A percentile compares a stretch with the other conserved stretches of the same genome.
Conservation (phyloP, 2,113 vertebrate species). For the Poeciliopsis occidentalis region DNA sequence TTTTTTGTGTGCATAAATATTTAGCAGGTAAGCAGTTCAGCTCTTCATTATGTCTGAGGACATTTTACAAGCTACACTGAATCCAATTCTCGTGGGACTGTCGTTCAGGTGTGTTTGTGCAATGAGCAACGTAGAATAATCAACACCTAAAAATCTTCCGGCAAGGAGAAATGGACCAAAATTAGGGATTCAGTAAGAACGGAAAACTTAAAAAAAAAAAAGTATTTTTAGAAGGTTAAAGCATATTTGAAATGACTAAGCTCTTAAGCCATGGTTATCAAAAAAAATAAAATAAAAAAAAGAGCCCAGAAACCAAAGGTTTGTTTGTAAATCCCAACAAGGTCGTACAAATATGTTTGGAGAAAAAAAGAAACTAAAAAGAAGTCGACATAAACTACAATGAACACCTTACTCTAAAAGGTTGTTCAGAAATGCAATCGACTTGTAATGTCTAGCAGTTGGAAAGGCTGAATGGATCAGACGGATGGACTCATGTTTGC, state of each 20-base stretch:
- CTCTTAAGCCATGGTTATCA: background rate
- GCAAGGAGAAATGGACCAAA: background rate
- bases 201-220: background rate
- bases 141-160: background rate
- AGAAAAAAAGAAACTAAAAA: background rate
- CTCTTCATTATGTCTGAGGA: background rate
- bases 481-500: too few relatives aligned
- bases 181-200: background rate
- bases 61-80: background rate
- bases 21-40: background rate
- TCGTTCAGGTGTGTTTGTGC: background rate
- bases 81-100: background rate
- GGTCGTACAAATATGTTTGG: too few relatives aligned
- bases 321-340: too few relatives aligned
- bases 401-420: background rate
- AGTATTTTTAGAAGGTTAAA: background rate
- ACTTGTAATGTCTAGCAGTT: background rate
- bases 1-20: background rate
- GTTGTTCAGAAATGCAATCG: background rate
- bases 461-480: too few relatives aligned
- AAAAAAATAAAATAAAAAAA: too few relatives aligned
- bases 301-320: too few relatives aligned
- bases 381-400: background rate
- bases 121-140: background rate
- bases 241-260: background rate